Percentiles rank a stretch among this genome's conserved stretches.
Evolutionary conservation across 2,113 vertebrate species (phyloP).

Genomic region (Dicentrarchus labrax): DNA sequence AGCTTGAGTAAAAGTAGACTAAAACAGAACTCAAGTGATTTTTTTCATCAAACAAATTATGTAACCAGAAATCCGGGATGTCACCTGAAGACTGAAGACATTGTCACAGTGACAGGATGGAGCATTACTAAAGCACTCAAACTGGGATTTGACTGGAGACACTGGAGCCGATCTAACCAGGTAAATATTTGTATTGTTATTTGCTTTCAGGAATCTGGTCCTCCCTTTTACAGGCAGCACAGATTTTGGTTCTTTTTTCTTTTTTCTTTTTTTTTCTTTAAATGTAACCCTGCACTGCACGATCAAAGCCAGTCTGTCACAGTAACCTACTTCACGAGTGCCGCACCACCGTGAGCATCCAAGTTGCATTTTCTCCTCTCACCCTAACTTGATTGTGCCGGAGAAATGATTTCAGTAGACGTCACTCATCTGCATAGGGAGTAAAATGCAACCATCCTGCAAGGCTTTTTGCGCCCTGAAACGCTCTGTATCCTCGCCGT

Average conservation of each 20-base stretch:
- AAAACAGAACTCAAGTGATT: not conserved
- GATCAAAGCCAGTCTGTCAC: slow-evolving; percentile 23
- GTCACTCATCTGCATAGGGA: slow-evolving; percentile 83
- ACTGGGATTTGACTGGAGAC: slow-evolving; percentile 25
- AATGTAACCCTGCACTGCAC: not conserved
- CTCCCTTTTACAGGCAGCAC: not conserved
- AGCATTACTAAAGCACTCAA: slow-evolving; percentile 23
- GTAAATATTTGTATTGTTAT: slow-evolving; percentile 51
- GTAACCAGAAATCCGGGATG: slow-evolving; percentile 30
- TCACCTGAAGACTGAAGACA: slow-evolving; percentile 25
- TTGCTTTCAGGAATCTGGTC: not conserved
- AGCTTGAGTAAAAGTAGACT: not conserved
- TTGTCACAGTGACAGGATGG: slow-evolving; percentile 38
- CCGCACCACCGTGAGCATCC: slow-evolving; percentile 48
- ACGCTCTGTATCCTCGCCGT: slow-evolving; percentile 20
- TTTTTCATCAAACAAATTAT: slow-evolving; percentile 31
- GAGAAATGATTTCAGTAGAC: slow-evolving; percentile 79
- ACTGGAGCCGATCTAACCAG: slow-evolving; percentile 30
- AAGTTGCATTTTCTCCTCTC: slow-evolving; percentile 70
- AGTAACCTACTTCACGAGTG: slow-evolving; percentile 48
- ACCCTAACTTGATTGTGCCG: slow-evolving; percentile 78
- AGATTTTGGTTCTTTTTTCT: not conserved
- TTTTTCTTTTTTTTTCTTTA: too few relatives aligned
- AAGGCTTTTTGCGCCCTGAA: slow-evolving; percentile 44
- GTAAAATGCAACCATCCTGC: slow-evolving; percentile 77